These are phyloP conservation scores for Perodicticus potto DNA, from an alignment of 2,797 vertebrate species.

Conservation along the genomic window DNA sequence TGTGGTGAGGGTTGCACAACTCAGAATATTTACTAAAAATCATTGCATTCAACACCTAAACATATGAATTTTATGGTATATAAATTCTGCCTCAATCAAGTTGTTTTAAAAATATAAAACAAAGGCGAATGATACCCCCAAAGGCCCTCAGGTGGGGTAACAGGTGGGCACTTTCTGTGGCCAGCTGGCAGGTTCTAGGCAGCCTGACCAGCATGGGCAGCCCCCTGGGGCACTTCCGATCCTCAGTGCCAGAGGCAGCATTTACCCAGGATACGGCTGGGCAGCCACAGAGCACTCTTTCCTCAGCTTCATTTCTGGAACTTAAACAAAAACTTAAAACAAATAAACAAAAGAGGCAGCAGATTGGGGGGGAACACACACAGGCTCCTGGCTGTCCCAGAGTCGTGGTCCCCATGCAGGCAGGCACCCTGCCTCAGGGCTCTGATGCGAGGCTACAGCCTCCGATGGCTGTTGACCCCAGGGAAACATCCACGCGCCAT, in stretches of 20 bases:
- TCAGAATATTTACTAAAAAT: not conserved
- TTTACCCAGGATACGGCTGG: not conserved
- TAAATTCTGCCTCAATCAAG: not conserved
- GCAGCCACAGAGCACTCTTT: not conserved
- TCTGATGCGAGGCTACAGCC: not conserved
- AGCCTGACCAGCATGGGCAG: rapidly evolving
- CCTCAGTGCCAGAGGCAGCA: not conserved
- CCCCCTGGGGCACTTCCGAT: not conserved
- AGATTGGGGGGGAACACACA: too few relatives aligned
- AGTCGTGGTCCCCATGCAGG: not conserved
- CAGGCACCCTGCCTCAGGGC: not conserved
- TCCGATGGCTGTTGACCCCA: not conserved
- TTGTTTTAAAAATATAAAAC: not conserved
- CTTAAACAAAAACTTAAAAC: constrained; percentile 46
- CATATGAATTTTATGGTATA: not conserved
- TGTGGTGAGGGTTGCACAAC: not conserved
- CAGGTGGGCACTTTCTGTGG: not conserved
- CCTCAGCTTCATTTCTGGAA: not conserved
- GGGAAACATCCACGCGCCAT: not conserved
- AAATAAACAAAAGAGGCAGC: not conserved
- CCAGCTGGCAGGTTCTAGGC: not conserved
- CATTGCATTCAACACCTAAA: not conserved
- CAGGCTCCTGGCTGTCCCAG: too few relatives aligned
- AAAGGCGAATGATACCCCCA: not conserved
- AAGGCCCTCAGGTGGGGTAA: not conserved